Evolutionary conservation across 2,888 invertebrate genomes (phyloP).

Genomic region (Rosalia funebris): DNA sequence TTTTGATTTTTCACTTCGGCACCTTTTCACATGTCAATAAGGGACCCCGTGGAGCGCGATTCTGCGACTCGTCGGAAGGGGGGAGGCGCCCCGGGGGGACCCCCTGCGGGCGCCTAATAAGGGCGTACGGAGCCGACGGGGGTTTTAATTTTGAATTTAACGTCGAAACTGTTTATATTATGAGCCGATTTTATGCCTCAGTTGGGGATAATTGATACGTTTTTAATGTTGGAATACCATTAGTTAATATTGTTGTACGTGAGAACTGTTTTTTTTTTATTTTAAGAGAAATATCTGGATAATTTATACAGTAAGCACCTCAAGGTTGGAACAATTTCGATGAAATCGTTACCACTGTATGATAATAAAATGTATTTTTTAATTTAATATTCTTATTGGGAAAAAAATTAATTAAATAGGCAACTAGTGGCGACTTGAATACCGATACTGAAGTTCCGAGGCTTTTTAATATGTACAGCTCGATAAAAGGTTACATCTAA

Average conservation of each 20-base stretch:
- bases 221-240: background rate
- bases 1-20: constrained; percentile 64
- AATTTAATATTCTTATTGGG: too few relatives aligned
- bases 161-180: constrained; percentile 34
- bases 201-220: constrained; percentile 19
- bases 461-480: too few relatives aligned
- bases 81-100: constrained; percentile 48
- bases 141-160: constrained; percentile 36
- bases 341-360: too few relatives aligned
- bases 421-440: too few relatives aligned
- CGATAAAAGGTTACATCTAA: too few relatives aligned
- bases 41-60: too few relatives aligned
- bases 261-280: background rate
- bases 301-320: too few relatives aligned
- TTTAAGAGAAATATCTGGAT: too few relatives aligned
- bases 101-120: constrained; percentile 57
- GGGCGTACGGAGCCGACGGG: constrained; percentile 49
- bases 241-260: background rate
- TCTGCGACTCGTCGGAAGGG: constrained; percentile 43
- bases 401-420: too few relatives aligned
- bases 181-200: constrained; percentile 29
- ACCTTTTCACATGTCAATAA: constrained; percentile 62
- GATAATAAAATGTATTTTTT: too few relatives aligned
- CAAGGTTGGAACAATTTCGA: too few relatives aligned
- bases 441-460: too few relatives aligned